phyloP scores from a whole-genome alignment of 2,113 vertebrate genomes.

The Oenanthe oenanthe region DNA sequence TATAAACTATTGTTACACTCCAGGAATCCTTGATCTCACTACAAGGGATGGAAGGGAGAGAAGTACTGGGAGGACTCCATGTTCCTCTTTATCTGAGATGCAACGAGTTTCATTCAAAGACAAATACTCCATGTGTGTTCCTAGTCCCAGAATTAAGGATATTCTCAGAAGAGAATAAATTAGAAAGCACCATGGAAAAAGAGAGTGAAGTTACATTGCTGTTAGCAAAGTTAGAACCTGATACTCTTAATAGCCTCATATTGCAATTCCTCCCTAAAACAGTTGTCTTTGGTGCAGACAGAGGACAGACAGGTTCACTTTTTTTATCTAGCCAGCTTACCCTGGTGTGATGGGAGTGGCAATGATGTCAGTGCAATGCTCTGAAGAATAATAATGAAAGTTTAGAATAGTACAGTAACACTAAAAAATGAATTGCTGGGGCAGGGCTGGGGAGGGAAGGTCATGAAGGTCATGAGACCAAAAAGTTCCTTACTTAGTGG shows the following conservation, averaged over 20 bases:
- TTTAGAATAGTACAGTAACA: neutral
- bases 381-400: neutral
- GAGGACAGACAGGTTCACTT: neutral
- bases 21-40: constrained; percentile 10
- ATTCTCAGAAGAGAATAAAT: constrained; percentile 10
- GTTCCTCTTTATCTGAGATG: constrained; percentile 24
- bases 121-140: constrained; percentile 4
- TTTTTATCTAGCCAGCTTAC: neutral
- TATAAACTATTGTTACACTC: neutral
- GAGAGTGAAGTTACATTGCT: neutral
- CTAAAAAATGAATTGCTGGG: neutral
- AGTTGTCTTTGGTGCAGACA: neutral
- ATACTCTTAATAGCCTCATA: neutral
- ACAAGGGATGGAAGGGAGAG: neutral
- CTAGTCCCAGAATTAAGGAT: neutral
- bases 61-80: neutral
- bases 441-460: neutral
- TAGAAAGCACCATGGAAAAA: neutral
- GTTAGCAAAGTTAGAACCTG: constrained; percentile 9
- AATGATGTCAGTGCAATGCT: neutral
- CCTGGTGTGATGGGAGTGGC: neutral
- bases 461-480: neutral
- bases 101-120: constrained; percentile 29
- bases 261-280: neutral
- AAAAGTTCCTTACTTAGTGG: neutral